Percentiles rank a stretch among this genome's conserved stretches.
Evolutionary conservation across 2,888 invertebrate genomes (phyloP).

Genomic region (Pristionchus japonicus): DNA sequence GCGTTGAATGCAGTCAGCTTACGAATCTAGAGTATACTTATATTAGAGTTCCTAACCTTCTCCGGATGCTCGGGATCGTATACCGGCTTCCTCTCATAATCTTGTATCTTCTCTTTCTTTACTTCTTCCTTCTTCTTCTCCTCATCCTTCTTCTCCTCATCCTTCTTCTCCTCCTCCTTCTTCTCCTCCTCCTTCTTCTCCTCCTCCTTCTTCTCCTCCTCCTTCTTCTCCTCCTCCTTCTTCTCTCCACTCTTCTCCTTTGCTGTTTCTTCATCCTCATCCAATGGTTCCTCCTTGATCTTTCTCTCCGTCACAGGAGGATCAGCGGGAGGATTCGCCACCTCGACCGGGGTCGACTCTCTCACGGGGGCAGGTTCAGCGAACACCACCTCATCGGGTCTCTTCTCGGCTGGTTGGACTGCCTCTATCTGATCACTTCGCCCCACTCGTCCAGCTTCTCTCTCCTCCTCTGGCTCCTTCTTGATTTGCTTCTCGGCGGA

Average conservation of each 20-base stretch:
- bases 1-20: too few relatives aligned
- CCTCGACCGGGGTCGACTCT: too few relatives aligned
- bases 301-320: neutral
- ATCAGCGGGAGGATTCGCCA: too few relatives aligned
- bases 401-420: too few relatives aligned
- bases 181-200: neutral
- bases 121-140: slow-evolving; percentile 23
- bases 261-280: neutral
- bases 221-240: neutral
- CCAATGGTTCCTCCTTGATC: neutral
- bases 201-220: neutral
- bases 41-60: too few relatives aligned
- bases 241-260: neutral
- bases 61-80: slow-evolving; percentile 7
- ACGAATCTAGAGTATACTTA: too few relatives aligned
- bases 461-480: neutral
- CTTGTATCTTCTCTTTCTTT: too few relatives aligned
- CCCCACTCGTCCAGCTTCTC: too few relatives aligned
- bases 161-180: neutral
- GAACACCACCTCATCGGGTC: too few relatives aligned
- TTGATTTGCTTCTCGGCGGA: neutral
- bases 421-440: too few relatives aligned
- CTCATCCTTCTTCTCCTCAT: neutral
- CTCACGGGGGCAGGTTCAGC: too few relatives aligned
- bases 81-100: neutral